These are phyloP conservation scores for Miichthys miiuy DNA, from an alignment of 2,797 vertebrate genomes.

Conservation along the genomic window DNA sequence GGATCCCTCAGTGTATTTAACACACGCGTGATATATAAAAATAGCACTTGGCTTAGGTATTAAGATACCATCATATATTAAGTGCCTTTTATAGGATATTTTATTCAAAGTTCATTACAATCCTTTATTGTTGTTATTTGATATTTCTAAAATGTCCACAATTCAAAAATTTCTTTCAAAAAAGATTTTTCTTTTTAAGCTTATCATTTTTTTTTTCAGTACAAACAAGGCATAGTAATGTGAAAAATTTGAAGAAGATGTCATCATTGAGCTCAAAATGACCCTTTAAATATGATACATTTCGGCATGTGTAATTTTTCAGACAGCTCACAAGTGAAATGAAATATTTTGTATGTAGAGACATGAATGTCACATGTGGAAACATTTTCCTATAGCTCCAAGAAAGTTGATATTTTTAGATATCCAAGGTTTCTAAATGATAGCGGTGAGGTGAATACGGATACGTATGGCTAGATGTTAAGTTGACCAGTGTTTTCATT, in stretches of 20 bases:
- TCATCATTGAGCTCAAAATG: not conserved
- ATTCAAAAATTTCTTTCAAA: not conserved
- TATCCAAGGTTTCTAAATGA: too few species aligned
- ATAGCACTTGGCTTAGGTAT: constrained; percentile 24
- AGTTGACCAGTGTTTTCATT: not conserved
- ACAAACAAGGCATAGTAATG: not conserved
- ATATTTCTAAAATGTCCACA: not conserved
- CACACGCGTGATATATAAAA: not conserved
- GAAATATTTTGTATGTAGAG: not conserved
- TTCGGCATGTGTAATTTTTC: not conserved
- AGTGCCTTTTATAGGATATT: not conserved
- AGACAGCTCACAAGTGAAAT: not conserved
- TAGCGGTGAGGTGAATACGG: too few species aligned
- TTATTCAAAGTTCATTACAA: not conserved
- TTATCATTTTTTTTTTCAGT: not conserved
- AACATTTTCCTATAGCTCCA: too few species aligned
- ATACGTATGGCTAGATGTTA: too few species aligned
- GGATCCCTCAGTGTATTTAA: constrained; percentile 42
- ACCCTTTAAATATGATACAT: not conserved
- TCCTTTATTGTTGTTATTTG: not conserved
- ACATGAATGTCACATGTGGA: too few species aligned
- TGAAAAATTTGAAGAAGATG: not conserved
- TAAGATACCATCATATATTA: not conserved
- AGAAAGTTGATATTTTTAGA: too few species aligned
- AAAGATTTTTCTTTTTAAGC: not conserved